These are phyloP conservation scores for Ivindomyrus marchei DNA, from an alignment of 2,113 vertebrate species.

Conservation along the genomic window DNA sequence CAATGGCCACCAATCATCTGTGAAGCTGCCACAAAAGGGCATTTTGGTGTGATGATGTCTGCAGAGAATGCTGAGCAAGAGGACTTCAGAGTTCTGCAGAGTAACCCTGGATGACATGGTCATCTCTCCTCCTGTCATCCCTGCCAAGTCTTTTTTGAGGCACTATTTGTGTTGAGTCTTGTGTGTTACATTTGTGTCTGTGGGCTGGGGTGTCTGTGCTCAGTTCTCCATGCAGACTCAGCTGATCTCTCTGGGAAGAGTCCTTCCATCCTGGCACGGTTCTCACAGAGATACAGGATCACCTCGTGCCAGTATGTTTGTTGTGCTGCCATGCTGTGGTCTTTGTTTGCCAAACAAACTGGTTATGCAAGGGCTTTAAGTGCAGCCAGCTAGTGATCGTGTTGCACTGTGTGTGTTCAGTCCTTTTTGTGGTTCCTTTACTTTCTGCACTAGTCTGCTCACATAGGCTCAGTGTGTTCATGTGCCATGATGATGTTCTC, in stretches of 20 bases:
- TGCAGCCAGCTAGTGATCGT: not conserved
- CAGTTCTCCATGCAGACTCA: not conserved
- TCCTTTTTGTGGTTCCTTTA: not conserved
- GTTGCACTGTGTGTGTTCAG: not conserved
- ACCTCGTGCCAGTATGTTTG: not conserved
- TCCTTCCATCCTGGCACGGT: not conserved
- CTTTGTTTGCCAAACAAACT: conserved; percentile 1
- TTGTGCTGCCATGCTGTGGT: not conserved
- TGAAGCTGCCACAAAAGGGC: not conserved
- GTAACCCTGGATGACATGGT: not conserved
- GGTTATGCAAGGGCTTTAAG: not conserved
- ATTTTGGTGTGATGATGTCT: not conserved
- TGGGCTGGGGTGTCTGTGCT: not conserved
- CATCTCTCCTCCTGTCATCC: not conserved
- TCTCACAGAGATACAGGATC: not conserved
- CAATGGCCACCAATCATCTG: not conserved
- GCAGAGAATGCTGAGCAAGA: not conserved
- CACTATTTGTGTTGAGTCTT: not conserved
- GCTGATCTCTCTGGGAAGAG: not conserved
- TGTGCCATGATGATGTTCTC: not conserved
- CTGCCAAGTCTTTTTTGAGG: not conserved
- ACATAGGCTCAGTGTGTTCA: not conserved
- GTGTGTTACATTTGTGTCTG: not conserved
- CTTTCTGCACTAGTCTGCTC: not conserved
- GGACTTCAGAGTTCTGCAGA: not conserved